Evolutionary conservation across 2,888 invertebrate species (phyloP).

Genomic region (Pseudolycoriella hygida): DNA sequence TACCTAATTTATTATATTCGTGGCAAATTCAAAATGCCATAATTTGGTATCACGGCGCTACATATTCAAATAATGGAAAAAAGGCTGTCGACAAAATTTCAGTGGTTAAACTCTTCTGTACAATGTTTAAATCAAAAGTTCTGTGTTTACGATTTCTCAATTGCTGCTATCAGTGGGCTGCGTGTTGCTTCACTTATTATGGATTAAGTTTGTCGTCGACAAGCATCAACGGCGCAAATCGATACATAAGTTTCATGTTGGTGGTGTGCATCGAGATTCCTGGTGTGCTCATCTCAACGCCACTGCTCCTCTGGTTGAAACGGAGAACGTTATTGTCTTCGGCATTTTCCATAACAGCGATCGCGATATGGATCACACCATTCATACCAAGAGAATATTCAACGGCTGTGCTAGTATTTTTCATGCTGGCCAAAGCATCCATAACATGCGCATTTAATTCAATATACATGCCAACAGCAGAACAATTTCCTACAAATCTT

Average conservation of each 20-base stretch:
- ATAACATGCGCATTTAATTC: slow-evolving; percentile 40
- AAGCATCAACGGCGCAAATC: slow-evolving; percentile 47
- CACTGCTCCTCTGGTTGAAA: slow-evolving; percentile 44
- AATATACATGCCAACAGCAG: slow-evolving; percentile 41
- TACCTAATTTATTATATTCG: no score
- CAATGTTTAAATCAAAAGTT: slow-evolving; percentile 11
- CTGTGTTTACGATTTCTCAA: slow-evolving; percentile 29
- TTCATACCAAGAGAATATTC: neutral
- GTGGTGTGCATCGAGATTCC: slow-evolving; percentile 46
- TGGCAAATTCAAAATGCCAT: no score
- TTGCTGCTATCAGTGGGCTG: slow-evolving; percentile 62
- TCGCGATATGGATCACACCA: slow-evolving; percentile 6
- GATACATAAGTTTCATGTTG: slow-evolving; percentile 52
- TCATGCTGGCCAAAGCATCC: slow-evolving; percentile 36
- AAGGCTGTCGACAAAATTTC: no score
- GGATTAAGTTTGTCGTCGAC: slow-evolving; percentile 64
- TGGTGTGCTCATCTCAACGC: slow-evolving; percentile 43
- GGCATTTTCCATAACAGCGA: slow-evolving; percentile 41
- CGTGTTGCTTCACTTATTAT: slow-evolving; percentile 62
- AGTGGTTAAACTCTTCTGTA: neutral
- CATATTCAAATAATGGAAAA: no score
- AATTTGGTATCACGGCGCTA: no score
- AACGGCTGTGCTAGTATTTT: neutral
- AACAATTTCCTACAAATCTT: slow-evolving; percentile 42
- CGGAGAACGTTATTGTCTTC: slow-evolving; percentile 42